A percentile compares a stretch with the other conserved stretches of the same genome.
Evolutionary conservation across 2,113 vertebrate species (phyloP).

Genomic region (Ictidomys tridecemlineatus): DNA sequence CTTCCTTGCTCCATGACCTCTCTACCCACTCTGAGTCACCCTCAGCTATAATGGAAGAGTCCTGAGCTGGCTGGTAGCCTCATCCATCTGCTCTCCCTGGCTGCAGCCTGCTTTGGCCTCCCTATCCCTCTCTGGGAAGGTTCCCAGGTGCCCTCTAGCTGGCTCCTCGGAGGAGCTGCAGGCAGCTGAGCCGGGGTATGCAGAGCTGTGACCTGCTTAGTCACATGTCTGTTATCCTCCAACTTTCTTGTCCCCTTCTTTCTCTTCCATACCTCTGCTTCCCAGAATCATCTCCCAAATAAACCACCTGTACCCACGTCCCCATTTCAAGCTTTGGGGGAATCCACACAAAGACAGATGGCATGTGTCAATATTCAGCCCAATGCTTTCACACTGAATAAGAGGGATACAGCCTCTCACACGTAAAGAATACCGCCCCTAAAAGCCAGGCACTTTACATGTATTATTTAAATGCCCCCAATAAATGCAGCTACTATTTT

Average conservation of each 20-base stretch:
- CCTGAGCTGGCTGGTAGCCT: not conserved
- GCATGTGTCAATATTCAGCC: too few relatives aligned
- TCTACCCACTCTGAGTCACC: not conserved
- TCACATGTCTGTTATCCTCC: not conserved
- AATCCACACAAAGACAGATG: not conserved
- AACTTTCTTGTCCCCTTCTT: too few relatives aligned
- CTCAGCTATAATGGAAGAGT: rapidly evolving
- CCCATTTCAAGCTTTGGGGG: not conserved
- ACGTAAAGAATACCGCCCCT: not conserved
- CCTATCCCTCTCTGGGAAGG: not conserved
- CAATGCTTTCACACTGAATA: too few relatives aligned
- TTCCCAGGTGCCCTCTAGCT: not conserved
- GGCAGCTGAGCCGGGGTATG: rapidly evolving
- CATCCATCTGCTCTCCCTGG: not conserved
- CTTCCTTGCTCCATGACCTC: not conserved
- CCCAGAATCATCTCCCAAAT: not conserved
- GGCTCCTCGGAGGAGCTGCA: too few relatives aligned
- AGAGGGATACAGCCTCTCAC: not conserved
- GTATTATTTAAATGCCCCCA: not conserved
- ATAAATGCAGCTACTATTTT: not conserved
- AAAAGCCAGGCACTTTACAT: not conserved
- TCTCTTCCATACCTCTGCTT: not conserved
- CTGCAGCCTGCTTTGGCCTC: not conserved
- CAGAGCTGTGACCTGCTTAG: not conserved
- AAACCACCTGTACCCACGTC: not conserved